These are phyloP conservation scores for Gopherus flavomarginatus DNA, from an alignment of 2,113 vertebrate species.

Conservation along the genomic window DNA sequence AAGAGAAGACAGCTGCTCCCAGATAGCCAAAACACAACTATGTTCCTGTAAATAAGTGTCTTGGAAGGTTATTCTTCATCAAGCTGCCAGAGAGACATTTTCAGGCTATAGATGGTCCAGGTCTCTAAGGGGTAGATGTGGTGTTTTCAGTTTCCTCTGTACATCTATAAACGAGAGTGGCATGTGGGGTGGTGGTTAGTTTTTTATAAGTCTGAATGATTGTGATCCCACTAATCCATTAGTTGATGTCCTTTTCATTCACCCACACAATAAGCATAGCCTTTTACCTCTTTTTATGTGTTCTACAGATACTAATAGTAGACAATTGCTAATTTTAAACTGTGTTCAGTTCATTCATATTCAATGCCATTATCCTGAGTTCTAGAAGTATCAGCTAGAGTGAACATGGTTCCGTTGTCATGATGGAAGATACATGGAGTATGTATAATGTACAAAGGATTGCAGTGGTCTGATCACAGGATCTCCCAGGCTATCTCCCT, in stretches of 20 bases:
- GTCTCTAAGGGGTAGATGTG: too few species aligned
- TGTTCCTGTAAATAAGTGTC: too few species aligned
- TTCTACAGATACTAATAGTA: neutral
- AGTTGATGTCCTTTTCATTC: neutral
- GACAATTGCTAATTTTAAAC: neutral
- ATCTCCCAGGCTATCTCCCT: neutral
- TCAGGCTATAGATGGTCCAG: too few species aligned
- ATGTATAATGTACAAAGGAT: neutral
- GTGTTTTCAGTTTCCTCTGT: too few species aligned
- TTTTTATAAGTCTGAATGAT: neutral
- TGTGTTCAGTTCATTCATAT: neutral
- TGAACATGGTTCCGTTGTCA: neutral
- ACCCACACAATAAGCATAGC: neutral
- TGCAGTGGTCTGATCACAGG: neutral
- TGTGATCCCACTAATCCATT: neutral
- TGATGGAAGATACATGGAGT: neutral
- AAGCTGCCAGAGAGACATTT: too few species aligned
- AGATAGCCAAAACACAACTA: too few species aligned
- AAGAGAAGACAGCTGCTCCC: too few species aligned
- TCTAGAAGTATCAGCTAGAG: too few species aligned
- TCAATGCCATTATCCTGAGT: neutral
- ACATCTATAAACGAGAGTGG: too few species aligned
- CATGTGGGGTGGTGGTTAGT: too few species aligned
- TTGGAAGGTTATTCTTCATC: too few species aligned
- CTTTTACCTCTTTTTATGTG: neutral